These are phyloP conservation scores for Temnothorax longispinosus DNA, from an alignment of 1,140 invertebrate species.

Conservation along the genomic window DNA sequence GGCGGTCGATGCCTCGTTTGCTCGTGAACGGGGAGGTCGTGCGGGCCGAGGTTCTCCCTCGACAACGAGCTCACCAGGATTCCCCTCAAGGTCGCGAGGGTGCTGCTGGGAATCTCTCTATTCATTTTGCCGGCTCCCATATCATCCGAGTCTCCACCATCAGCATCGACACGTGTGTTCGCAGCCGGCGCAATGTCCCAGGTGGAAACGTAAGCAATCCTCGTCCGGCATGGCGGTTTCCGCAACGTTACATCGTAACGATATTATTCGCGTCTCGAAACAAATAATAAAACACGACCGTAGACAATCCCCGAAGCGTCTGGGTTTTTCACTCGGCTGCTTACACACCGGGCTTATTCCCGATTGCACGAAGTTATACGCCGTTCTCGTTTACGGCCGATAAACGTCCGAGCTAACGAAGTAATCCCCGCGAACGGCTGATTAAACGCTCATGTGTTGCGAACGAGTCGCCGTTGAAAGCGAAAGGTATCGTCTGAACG, in stretches of 20 bases:
- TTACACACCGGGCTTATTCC: background rate
- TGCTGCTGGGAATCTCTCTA: slow-evolving; percentile 85
- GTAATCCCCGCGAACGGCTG: slow-evolving; percentile 6
- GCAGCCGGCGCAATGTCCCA: background rate
- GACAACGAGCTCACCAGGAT: slow-evolving; percentile 88
- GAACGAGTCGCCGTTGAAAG: background rate
- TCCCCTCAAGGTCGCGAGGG: slow-evolving; percentile 86
- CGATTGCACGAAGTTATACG: slow-evolving; percentile 4
- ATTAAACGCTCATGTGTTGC: slow-evolving; percentile 7
- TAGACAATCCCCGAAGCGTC: slow-evolving; percentile 5
- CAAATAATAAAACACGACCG: slow-evolving; percentile 3
- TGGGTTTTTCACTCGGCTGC: slow-evolving; percentile 37
- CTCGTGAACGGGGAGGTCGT: slow-evolving; percentile 82
- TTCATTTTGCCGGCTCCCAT: slow-evolving; percentile 84
- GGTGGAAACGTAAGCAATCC: background rate
- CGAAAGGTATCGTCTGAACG: slow-evolving; percentile 21
- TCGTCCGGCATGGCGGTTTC: slow-evolving; percentile 7
- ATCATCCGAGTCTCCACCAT: slow-evolving; percentile 37
- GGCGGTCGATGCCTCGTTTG: slow-evolving; percentile 75
- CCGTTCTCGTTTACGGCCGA: slow-evolving; percentile 26
- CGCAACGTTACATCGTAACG: slow-evolving; percentile 12
- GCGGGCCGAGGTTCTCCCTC: slow-evolving; percentile 86
- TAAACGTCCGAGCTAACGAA: slow-evolving; percentile 43
- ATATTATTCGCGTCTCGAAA: background rate
- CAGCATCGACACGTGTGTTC: slow-evolving; percentile 17